Evolutionary conservation across 2,888 invertebrate genomes (phyloP).

Genomic region (Andrena dorsata): DNA sequence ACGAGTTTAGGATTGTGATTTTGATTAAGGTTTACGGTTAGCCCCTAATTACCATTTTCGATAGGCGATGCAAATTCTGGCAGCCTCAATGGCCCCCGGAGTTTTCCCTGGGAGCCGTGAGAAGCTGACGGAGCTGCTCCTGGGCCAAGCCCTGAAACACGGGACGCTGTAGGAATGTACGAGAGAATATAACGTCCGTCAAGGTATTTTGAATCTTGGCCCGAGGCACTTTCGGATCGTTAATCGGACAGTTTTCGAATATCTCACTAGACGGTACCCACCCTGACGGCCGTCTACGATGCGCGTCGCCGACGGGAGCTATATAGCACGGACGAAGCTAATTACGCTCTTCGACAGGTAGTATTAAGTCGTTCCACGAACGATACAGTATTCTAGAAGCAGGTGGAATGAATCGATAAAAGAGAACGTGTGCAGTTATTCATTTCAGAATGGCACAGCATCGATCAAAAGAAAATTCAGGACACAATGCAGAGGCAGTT

Average conservation of each 20-base stretch:
- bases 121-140: conserved; percentile 42
- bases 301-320: conserved; percentile 4
- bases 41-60: conserved; percentile 63
- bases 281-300: conserved; percentile 20
- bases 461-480: not conserved
- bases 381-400: not conserved
- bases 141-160: conserved; percentile 38
- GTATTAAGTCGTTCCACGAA: not conserved
- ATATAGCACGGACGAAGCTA: conserved; percentile 9
- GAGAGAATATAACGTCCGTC: conserved; percentile 65
- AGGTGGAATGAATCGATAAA: not conserved
- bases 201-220: conserved; percentile 72
- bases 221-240: conserved; percentile 67
- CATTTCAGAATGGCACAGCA: not conserved
- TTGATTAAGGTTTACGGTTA: conserved; percentile 67
- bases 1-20: conserved; percentile 62
- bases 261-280: conserved; percentile 62
- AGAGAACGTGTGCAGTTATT: not conserved
- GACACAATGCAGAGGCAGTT: no score
- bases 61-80: conserved; percentile 61
- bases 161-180: conserved; percentile 61
- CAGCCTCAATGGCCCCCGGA: conserved; percentile 32
- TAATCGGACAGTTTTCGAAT: conserved; percentile 74
- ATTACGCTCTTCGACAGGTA: conserved; percentile 28
- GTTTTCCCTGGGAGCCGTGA: conserved; percentile 64